Percentiles rank a stretch among this genome's conserved stretches.
phyloP scores from a whole-genome alignment of 2,888 invertebrate genomes.

The Eledone cirrhosa region DNA sequence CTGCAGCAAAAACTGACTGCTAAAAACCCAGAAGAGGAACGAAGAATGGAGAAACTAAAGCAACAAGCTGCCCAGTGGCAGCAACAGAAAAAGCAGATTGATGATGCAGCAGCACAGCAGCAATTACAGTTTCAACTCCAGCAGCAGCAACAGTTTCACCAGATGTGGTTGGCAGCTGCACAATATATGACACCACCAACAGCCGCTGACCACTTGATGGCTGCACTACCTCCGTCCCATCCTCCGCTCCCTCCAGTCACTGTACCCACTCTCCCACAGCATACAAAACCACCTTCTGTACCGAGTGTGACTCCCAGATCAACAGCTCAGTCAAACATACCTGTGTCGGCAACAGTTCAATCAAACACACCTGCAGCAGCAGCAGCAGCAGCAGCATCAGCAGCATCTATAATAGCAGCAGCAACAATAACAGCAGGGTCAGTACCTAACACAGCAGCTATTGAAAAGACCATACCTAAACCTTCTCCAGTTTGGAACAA shows the following conservation, averaged over 20 bases:
- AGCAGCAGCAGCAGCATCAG: too few relatives aligned
- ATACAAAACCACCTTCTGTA: not conserved
- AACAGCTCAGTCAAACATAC: not conserved
- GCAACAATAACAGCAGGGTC: too few relatives aligned
- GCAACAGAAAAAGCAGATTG: slow-evolving; percentile 45
- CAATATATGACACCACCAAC: slow-evolving; percentile 11
- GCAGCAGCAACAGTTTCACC: slow-evolving; percentile 37
- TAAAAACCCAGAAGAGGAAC: slow-evolving; percentile 45
- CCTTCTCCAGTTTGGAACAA: too few relatives aligned
- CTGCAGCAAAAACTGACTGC: slow-evolving; percentile 41
- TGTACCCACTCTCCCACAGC: slow-evolving; percentile 14
- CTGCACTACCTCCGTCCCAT: slow-evolving; percentile 18
- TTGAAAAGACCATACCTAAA: too few relatives aligned
- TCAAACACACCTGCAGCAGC: not conserved
- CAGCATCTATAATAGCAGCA: too few relatives aligned
- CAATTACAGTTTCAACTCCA: slow-evolving; percentile 32
- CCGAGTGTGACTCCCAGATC: not conserved
- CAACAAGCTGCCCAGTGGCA: slow-evolving; percentile 57
- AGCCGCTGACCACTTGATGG: slow-evolving; percentile 7
- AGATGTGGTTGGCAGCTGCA: slow-evolving; percentile 28
- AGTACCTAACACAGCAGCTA: too few relatives aligned
- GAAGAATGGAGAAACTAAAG: slow-evolving; percentile 49
- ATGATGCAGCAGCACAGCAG: slow-evolving; percentile 32
- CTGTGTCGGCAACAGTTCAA: not conserved
- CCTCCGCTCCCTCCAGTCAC: slow-evolving; percentile 1